Base-by-base conservation (phyloP, 2,797 vertebrate species). In the Hippocampus kuda region DNA sequence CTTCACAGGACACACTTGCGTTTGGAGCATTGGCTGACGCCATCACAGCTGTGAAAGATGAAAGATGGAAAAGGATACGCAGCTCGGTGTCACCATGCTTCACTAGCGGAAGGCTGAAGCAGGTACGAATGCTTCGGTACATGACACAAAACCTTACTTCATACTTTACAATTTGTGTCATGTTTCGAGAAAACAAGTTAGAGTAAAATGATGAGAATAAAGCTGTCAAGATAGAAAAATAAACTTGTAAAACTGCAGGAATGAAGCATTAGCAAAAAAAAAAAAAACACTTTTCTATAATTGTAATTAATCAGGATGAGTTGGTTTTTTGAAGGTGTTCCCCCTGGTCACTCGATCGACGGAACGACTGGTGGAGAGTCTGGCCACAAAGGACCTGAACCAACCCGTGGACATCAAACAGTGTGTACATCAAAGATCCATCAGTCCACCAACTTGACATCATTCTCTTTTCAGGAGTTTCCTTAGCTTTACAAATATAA, bases 41-140 rank as follows among this genome's bases (percentile, higher is more conserved):
- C 2, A 9, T 94, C 27, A 72, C 24, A 0, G 0, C 63, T 0
- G 88, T 87, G 5, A 83, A 86, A 71, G 92, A 93, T 67, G 91
- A 93, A 26, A 81, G 69, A 44, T 93, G 93, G 93, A 95, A 82
- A 72, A 83, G 90, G 70, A 93, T 94, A 26, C 86, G 89, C 6
- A 74, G 68, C 34, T 77, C 89, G 1, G 60, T 94, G 3, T 92
- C 92, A 18, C 92, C 91, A 0, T 73, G 89, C 26, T 94, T 95
- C 85, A 93, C 92, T 71, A 92, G 89, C 1, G 88, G 92, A 69
- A 89, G 83, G 76, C 83, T 94, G 48, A 94, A 91, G 76, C 85
- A 93, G 88, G 92, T 93, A 65, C 26, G 65, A 38, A 1, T 20
- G 26, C 18, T 18, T 2, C 10, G 10, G 5, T 7, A 38, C 8